phyloP scores from a whole-genome alignment of 2,113 vertebrate genomes.

The Cavia porcellus region DNA sequence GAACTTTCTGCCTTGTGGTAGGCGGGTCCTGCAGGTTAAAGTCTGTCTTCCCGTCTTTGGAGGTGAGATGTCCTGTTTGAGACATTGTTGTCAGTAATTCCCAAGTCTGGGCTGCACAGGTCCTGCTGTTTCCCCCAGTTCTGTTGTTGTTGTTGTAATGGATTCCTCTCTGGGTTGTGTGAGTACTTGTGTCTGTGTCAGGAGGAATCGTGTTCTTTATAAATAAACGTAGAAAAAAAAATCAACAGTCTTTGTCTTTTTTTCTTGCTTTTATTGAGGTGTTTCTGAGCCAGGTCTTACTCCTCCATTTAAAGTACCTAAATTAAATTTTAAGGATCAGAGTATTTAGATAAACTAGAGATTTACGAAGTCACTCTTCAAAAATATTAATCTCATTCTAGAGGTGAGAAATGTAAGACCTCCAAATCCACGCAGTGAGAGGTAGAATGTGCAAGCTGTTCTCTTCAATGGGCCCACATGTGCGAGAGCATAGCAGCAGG shows the following conservation, averaged over 20 bases:
- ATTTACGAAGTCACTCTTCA: background rate
- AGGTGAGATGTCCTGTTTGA: constrained; percentile 51
- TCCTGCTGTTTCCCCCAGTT: background rate
- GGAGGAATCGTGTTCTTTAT: constrained; percentile 74
- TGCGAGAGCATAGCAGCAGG: background rate
- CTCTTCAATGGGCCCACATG: background rate
- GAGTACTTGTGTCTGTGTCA: constrained; percentile 44
- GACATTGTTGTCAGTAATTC: background rate
- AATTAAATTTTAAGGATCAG: constrained; percentile 9
- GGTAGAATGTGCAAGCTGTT: background rate
- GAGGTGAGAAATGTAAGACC: background rate
- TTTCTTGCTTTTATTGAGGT: background rate
- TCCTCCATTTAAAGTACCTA: constrained; percentile 5
- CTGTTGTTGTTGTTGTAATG: constrained; percentile 26
- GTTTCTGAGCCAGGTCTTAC: background rate
- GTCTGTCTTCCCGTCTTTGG: constrained; percentile 55
- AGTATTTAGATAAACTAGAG: background rate
- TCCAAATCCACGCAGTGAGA: background rate
- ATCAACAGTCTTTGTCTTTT: background rate
- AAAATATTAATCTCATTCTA: constrained; percentile 3
- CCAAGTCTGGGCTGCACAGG: background rate
- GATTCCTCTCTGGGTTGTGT: constrained; percentile 15
- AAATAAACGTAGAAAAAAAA: constrained; percentile 79
- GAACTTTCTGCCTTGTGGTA: background rate
- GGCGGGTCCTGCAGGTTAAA: background rate